Evolutionary conservation across 2,113 vertebrate genomes (phyloP).

Genomic region (Progne subis): DNA sequence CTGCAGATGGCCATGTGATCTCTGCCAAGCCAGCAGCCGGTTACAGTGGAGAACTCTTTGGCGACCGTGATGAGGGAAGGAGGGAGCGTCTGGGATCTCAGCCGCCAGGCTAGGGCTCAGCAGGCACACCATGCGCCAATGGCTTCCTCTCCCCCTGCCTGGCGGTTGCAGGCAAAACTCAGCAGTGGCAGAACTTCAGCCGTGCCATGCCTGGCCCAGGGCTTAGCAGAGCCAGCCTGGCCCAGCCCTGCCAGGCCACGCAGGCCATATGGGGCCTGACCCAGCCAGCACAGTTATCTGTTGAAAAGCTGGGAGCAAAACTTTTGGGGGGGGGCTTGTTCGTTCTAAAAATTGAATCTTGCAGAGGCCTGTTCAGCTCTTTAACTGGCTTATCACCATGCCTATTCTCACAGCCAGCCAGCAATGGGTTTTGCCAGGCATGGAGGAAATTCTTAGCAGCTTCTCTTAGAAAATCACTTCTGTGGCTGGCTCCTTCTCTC

Average conservation of each 20-base stretch:
- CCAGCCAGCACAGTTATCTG: not conserved
- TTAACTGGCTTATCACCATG: not conserved
- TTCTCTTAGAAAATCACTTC: not conserved
- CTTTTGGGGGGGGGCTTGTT: not conserved
- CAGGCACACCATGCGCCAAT: rapidly evolving
- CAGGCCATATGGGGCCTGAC: too few relatives aligned
- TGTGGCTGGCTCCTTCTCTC: not conserved
- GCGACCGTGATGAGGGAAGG: too few relatives aligned
- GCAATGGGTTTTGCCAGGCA: not conserved
- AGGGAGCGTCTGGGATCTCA: not conserved
- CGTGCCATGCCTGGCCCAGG: rapidly evolving
- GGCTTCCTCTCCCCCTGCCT: not conserved
- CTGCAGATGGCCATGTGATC: not conserved
- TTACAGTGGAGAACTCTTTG: too few relatives aligned
- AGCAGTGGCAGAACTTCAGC: not conserved
- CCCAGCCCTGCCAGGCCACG: too few relatives aligned
- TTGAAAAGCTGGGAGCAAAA: not conserved
- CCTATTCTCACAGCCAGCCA: not conserved
- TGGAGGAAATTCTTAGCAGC: not conserved
- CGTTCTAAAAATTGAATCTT: not conserved
- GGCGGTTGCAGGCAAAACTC: rapidly evolving
- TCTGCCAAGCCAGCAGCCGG: not conserved
- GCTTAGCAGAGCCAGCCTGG: not conserved
- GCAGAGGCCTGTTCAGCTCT: not conserved
- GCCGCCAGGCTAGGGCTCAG: not conserved